Conservation (phyloP, 1,140 invertebrate genomes). For the Caenorhabditis brenneri region DNA sequence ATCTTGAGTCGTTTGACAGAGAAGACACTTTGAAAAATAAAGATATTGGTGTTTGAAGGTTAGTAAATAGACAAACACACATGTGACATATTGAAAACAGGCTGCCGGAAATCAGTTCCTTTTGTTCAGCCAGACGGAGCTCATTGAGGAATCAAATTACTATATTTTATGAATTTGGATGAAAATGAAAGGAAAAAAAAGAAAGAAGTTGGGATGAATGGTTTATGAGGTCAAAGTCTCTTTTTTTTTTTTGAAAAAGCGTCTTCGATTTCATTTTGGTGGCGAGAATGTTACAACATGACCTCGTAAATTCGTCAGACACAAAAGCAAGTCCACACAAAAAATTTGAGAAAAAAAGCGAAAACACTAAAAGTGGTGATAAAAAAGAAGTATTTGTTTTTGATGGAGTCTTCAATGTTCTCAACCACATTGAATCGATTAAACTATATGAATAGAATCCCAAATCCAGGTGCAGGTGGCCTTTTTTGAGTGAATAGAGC, state of each 20-base stretch:
- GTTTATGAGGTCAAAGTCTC: conserved; percentile 9
- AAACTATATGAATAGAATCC: too few species aligned
- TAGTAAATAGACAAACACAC: background rate
- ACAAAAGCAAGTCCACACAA: background rate
- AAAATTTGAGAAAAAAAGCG: too few species aligned
- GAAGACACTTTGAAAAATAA: background rate
- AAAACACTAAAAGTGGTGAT: too few species aligned
- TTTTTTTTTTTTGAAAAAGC: background rate
- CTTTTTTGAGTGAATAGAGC: too few species aligned
- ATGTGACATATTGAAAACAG: conserved; percentile 33
- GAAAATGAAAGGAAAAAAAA: background rate
- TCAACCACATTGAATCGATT: too few species aligned
- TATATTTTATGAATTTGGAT: background rate
- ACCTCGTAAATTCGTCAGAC: conserved; percentile 5
- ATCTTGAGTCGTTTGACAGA: background rate
- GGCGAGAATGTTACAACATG: conserved; percentile 21
- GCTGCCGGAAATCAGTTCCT: background rate
- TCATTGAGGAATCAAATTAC: background rate
- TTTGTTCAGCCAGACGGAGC: background rate
- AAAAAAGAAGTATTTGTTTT: background rate
- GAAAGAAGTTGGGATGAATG: background rate
- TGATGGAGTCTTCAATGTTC: too few species aligned
- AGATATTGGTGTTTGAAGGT: conserved; percentile 1
- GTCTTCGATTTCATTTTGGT: conserved; percentile 1
- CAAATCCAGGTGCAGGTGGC: too few species aligned